A percentile compares a stretch with the other conserved stretches of the same genome.
Conservation (phyloP, 2,113 vertebrate species). For the Mesoclemmys tuberculata region DNA sequence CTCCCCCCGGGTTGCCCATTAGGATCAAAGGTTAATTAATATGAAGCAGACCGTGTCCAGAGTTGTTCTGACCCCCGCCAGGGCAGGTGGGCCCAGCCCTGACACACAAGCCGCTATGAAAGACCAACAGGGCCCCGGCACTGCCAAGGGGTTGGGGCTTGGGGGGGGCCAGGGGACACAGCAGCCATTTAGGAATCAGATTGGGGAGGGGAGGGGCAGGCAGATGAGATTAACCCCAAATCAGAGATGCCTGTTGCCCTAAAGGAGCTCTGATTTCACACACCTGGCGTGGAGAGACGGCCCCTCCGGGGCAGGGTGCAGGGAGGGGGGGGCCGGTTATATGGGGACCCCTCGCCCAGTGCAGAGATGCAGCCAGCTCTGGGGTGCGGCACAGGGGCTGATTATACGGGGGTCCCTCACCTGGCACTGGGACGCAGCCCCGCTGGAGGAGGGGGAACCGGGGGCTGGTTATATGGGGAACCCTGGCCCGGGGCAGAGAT, state of each 20-base stretch:
- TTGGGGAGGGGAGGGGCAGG: not conserved
- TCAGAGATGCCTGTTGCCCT: not conserved
- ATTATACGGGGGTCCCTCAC: not conserved
- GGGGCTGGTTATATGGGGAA: not conserved
- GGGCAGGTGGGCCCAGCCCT: constrained; percentile 29
- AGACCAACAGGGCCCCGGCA: not conserved
- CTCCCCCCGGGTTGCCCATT: not conserved
- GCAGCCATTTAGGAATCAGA: not conserved
- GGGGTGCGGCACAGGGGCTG: not conserved
- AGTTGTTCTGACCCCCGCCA: constrained; percentile 9
- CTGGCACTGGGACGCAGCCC: not conserved
- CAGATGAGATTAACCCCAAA: not conserved
- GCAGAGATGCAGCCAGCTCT: not conserved
- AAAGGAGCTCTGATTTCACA: not conserved
- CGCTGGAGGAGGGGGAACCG: not conserved
- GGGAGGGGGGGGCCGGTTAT: not conserved
- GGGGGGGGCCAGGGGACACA: not conserved
- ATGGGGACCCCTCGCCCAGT: not conserved
- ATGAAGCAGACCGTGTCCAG: constrained; percentile 22
- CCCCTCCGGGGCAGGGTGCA: too few species aligned
- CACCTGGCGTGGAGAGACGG: accelerated
- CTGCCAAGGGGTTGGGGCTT: not conserved
- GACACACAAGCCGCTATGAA: constrained; percentile 37
- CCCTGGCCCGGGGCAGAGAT: too few species aligned
- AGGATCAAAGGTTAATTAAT: constrained; percentile 48